A percentile compares a stretch with the other conserved stretches of the same genome.
Evolutionary conservation across 2,888 invertebrate genomes (phyloP).

Genomic region (Synergus japonicus): DNA sequence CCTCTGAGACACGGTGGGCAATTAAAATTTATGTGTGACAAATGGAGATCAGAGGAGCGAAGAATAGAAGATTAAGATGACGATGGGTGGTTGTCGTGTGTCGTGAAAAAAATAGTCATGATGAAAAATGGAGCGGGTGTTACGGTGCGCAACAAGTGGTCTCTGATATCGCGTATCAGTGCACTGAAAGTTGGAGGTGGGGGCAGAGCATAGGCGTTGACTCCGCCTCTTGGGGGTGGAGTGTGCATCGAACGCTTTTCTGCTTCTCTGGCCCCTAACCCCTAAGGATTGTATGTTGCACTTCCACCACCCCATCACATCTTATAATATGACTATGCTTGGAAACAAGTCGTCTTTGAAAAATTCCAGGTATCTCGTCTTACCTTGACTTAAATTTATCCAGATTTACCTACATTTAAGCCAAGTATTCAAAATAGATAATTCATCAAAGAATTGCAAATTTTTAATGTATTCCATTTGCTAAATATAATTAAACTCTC

Average conservation of each 20-base stretch:
- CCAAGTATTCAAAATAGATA: not conserved
- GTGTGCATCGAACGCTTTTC: constrained; percentile 63
- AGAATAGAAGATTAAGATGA: constrained; percentile 1
- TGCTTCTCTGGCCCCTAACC: constrained; percentile 56
- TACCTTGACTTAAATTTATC: not conserved
- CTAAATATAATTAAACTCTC: too few relatives aligned
- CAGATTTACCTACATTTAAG: not conserved
- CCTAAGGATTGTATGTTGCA: constrained; percentile 73
- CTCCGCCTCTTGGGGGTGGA: constrained; percentile 75
- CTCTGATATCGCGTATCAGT: constrained; percentile 59
- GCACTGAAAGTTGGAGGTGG: constrained; percentile 58
- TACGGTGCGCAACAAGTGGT: constrained; percentile 56
- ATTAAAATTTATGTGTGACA: constrained; percentile 1
- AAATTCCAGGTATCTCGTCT: not conserved
- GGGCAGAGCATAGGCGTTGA: constrained; percentile 69
- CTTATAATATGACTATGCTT: constrained; percentile 44
- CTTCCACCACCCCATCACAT: constrained; percentile 51
- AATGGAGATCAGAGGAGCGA: not conserved
- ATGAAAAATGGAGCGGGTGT: constrained; percentile 44
- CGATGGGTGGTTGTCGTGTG: not conserved
- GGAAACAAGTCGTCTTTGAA: constrained; percentile 65
- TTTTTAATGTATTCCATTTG: too few relatives aligned
- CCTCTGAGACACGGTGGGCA: not conserved
- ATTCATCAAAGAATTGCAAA: not conserved
- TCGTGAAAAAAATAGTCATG: constrained; percentile 6